Evolutionary conservation across 92 coral and sea anemone genomes (phyloP).

Genomic region (Paramuricea clavata): DNA sequence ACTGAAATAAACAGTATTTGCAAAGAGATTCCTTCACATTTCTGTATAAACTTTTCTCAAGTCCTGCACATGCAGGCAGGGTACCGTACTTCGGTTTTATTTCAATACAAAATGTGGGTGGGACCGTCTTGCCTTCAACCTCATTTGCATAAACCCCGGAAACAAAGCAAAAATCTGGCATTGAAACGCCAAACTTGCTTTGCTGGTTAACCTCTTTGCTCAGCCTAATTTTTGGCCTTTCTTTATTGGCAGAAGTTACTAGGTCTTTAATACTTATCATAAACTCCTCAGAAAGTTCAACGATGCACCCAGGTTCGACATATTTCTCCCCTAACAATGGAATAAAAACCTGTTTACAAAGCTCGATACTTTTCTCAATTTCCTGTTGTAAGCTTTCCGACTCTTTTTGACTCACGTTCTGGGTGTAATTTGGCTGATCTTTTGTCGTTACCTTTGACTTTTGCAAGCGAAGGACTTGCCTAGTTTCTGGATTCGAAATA

Average conservation of each 20-base stretch:
- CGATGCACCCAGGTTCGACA: conserved; percentile 72
- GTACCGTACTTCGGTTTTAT: conserved; percentile 95
- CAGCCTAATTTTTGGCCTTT: conserved; percentile 81
- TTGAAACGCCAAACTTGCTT: conserved; percentile 72
- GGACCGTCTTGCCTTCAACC: background rate
- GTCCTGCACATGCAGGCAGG: conserved; percentile 67
- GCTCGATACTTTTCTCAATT: conserved; percentile 56
- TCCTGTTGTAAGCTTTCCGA: background rate
- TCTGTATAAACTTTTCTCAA: background rate
- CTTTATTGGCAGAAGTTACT: conserved; percentile 48
- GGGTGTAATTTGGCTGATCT: background rate
- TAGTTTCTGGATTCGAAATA: conserved; percentile 62
- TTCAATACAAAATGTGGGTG: conserved; percentile 86
- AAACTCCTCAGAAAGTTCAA: conserved; percentile 77
- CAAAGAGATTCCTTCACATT: conserved; percentile 71
- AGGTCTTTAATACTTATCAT: conserved; percentile 62
- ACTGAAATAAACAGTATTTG: conserved; percentile 88
- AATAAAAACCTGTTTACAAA: conserved; percentile 65
- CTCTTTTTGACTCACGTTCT: background rate
- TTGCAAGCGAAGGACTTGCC: conserved; percentile 81
- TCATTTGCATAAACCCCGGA: conserved; percentile 22
- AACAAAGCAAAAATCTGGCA: conserved; percentile 89
- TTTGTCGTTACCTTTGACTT: conserved; percentile 27
- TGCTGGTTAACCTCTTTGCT: conserved; percentile 73
- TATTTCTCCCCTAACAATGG: conserved; percentile 80